phyloP scores from a whole-genome alignment of 2,797 vertebrate genomes.

The Tauraco hartlaubi region DNA sequence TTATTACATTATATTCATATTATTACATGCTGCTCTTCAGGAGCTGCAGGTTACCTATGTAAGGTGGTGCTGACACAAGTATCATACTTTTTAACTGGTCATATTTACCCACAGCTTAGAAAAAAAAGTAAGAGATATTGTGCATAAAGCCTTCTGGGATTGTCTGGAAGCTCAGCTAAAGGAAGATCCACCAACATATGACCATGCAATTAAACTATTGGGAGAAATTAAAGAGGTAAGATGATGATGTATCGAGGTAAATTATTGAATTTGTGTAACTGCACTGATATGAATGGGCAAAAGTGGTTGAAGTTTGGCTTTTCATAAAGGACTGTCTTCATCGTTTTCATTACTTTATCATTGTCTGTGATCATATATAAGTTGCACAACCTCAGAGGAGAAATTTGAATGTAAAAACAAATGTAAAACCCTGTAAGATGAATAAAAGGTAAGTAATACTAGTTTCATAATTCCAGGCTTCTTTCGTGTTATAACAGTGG shows the following conservation, averaged over 20 bases:
- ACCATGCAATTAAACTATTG: constrained; percentile 91
- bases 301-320: neutral
- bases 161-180: constrained; percentile 90
- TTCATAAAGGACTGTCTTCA: neutral
- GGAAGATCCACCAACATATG: constrained; percentile 91
- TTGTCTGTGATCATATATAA: neutral
- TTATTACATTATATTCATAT: neutral
- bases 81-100: neutral
- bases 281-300: neutral
- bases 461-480: neutral
- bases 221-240: constrained; percentile 97
- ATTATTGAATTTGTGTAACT: neutral
- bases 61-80: neutral
- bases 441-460: neutral
- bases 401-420: neutral
- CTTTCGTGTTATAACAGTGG: neutral
- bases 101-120: constrained; percentile 85
- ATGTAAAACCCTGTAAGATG: neutral
- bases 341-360: neutral
- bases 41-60: neutral
- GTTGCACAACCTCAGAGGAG: neutral
- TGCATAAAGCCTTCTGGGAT: constrained; percentile 98
- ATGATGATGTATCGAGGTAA: neutral
- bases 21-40: neutral
- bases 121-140: constrained; percentile 92